A percentile compares a stretch with the other conserved stretches of the same genome.
Conservation (phyloP, 2,888 invertebrate species). For the Caenorhabditis uteleia region DNA sequence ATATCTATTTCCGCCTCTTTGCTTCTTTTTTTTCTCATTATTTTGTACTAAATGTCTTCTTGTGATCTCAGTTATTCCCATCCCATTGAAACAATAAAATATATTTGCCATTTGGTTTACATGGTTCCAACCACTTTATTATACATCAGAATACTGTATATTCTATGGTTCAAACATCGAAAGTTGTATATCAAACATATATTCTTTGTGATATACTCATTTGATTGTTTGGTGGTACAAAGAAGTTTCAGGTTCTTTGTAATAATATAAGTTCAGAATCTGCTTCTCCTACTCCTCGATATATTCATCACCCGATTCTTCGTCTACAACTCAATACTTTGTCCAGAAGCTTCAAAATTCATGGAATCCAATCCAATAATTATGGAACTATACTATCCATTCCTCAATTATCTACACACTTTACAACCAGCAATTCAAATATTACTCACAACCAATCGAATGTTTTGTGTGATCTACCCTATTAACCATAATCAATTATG, state of each 20-base stretch:
- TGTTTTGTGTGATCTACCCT: conserved; percentile 17
- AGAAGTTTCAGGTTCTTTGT: neutral
- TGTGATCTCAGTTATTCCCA: neutral
- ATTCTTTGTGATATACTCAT: neutral
- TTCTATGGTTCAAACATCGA: neutral
- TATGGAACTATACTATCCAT: conserved; percentile 24
- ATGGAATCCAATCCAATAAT: conserved; percentile 5
- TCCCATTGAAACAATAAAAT: neutral
- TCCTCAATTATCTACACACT: conserved; percentile 24
- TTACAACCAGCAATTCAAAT: conserved; percentile 31
- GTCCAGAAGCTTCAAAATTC: conserved; percentile 4
- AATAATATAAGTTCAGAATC: conserved; percentile 8
- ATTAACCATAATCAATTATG: conserved; percentile 10
- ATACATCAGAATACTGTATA: neutral
- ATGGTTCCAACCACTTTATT: neutral
- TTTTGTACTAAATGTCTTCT: too few species aligned
- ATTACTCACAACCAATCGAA: conserved; percentile 20
- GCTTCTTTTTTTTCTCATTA: too few species aligned
- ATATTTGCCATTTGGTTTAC: neutral
- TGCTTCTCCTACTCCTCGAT: conserved; percentile 17
- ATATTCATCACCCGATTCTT: conserved; percentile 24
- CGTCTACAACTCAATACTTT: conserved; percentile 22
- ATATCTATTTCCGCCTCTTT: too few species aligned
- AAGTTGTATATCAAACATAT: neutral
- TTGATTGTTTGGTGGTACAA: neutral